These are phyloP conservation scores for Pycnonotus jocosus DNA, from an alignment of 2,113 vertebrate genomes.

Conservation along the genomic window DNA sequence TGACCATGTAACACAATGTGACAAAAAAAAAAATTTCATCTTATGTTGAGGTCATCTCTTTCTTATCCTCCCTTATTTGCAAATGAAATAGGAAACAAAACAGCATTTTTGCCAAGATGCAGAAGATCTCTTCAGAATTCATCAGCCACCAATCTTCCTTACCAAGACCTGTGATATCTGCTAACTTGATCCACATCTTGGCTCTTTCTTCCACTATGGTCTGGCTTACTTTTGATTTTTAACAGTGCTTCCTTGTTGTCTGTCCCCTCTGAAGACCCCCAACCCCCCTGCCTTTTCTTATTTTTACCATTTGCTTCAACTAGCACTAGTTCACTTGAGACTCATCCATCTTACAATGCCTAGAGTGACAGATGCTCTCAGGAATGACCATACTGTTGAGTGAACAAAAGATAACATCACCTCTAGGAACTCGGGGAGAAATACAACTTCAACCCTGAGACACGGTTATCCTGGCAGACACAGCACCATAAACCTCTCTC, in stretches of 20 bases:
- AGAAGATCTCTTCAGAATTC: slow-evolving; percentile 33
- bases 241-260: slow-evolving; percentile 79
- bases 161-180: slow-evolving; percentile 37
- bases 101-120: slow-evolving; percentile 16
- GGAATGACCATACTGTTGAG: slow-evolving; percentile 76
- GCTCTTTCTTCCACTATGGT: slow-evolving; percentile 55
- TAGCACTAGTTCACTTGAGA: slow-evolving; percentile 88
- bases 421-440: slow-evolving; percentile 74
- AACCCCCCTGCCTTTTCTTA: slow-evolving; percentile 80
- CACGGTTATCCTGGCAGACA: slow-evolving; percentile 68
- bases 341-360: slow-evolving; percentile 93
- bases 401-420: slow-evolving; percentile 81
- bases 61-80: background rate
- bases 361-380: slow-evolving; percentile 96
- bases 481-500: slow-evolving; percentile 73
- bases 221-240: slow-evolving; percentile 78
- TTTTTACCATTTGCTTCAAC: slow-evolving; percentile 95
- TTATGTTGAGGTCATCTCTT: background rate
- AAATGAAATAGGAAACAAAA: slow-evolving; percentile 14
- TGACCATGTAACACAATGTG: background rate
- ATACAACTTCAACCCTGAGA: slow-evolving; percentile 73
- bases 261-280: slow-evolving; percentile 62
- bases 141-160: background rate
- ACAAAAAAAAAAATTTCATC: background rate
- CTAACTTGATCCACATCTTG: slow-evolving; percentile 61